Base-by-base conservation (phyloP, 2,113 vertebrate genomes). In the Cynoglossus semilaevis region DNA sequence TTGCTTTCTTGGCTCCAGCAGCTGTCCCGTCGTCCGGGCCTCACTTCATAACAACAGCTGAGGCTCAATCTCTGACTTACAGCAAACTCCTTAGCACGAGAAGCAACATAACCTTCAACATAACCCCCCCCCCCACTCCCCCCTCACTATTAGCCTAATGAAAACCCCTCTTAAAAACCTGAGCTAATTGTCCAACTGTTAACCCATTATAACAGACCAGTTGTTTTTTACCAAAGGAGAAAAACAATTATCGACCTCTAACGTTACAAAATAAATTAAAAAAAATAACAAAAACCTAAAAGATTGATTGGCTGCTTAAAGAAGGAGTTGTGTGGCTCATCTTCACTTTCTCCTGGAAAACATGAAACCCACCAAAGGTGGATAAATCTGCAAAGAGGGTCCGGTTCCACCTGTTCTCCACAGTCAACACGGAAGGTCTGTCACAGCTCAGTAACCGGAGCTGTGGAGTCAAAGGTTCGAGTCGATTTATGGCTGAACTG, bases 31-130 rank as follows among this genome's bases (percentile, higher is more conserved):
- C 77, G 76, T 60, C 65, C 71, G 54, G 71, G 74, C 73, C 49
- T 63, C 41, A 12, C 77, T 79, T 78, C 84, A 89, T 83, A 89
- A 91, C 88, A 90, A 87, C 90, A 91, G 90, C 90, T 91, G 90
- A 87, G 74, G 70, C 63, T 71, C 72, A 79, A 58, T 15, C 63
- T 54, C 50, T 59, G 63, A 46, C 61, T 61, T 45, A 17, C 58
- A 50, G 53, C 64, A 52, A 35, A 47, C 58, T 63, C 51, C 41
- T 12, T 62, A 62, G 64, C 59, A 60, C 3, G 35, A 74, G 58
- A 11, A 22, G 45, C 62, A 67, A 60, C 60, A 53, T 62, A 55
- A 66, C 37, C 61, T 72, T 61, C 45, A 47, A 48, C 37, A 41
- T 43, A 46, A 34, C 8, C 36, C 47, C 57, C 44, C 54, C 37